Percentiles rank a stretch among this genome's conserved stretches.
Conservation (phyloP, 1,140 invertebrate species). For the Magallana ariakensis region DNA sequence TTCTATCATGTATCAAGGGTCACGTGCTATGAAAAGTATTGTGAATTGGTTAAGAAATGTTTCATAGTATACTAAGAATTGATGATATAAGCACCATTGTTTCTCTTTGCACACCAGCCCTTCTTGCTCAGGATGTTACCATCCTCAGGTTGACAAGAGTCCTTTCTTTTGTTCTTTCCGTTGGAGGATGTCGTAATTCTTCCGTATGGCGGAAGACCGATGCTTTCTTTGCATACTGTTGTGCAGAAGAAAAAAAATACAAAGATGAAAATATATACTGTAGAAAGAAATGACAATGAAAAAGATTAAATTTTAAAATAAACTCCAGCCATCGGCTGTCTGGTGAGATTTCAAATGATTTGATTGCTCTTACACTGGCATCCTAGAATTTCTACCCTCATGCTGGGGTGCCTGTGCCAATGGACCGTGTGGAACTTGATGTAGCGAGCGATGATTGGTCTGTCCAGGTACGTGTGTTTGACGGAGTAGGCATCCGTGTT, state of each 20-base stretch:
- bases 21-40: too few species aligned
- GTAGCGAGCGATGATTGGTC: constrained; percentile 81
- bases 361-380: constrained; percentile 81
- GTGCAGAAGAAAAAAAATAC: constrained; percentile 28
- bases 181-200: constrained; percentile 81
- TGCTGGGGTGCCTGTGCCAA: constrained; percentile 82
- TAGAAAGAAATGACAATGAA: too few species aligned
- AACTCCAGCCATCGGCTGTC: too few species aligned
- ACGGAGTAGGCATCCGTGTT: constrained; percentile 82
- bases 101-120: constrained; percentile 82
- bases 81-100: constrained; percentile 80
- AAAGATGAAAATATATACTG: too few species aligned
- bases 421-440: constrained; percentile 82
- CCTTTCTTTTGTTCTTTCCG: constrained; percentile 78
- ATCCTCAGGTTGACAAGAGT: constrained; percentile 82
- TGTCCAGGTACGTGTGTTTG: constrained; percentile 81
- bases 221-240: constrained; percentile 82
- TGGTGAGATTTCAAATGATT: too few species aligned
- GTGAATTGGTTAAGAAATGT: too few species aligned
- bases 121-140: constrained; percentile 82
- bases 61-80: background rate
- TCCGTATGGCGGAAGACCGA: constrained; percentile 82
- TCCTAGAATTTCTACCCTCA: constrained; percentile 82
- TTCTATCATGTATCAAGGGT: too few species aligned
- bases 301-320: too few species aligned